Evolutionary conservation across 2,113 vertebrate genomes (phyloP), one percentile per base, ranked within the genome.

Genomic region (Paracanthobrama guichenoti): DNA sequence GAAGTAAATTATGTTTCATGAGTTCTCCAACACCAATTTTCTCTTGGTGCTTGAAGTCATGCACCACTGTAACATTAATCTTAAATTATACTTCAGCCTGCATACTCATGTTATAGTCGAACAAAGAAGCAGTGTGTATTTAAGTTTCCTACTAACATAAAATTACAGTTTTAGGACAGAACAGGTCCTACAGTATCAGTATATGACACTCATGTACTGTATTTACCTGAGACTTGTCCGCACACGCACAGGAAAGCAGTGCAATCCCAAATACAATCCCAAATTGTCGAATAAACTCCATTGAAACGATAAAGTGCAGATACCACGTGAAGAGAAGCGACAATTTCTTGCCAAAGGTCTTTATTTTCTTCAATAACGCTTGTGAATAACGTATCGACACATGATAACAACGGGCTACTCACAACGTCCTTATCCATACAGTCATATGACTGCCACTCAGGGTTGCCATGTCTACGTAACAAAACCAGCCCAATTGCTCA

Each of bases 161-260:
- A 67, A 35, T 16, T 6, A 67, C 44, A 26, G 8, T 31, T 28
- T 26, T 14, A 26, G 14, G 31, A 55, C 31, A 44, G 12, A 1
- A 11, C 66, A 14, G 2, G 12, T 39, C 39, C 39, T 39, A 22
- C 0, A n/a, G 2, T 8, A 39, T 46, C 0, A n/a, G 2, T 24
- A 48, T 26, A 35, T 62, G 77, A 79, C 39, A 10, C 18, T 8
- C 9, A 2, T 48, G 20, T 55, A 22, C 53, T 9, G 53, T 48
- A 55, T 39, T 81, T 81, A 81, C 79, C 64, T 67, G 79, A 53
- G 46, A 6, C 6, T 69, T 4, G 46, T 69, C 12, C 4, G 24
- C 59, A 10, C 11, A 20, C 3, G 48, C 6, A n/a, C 64, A 5
- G 24, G 64, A 35, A n/a, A 67, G 20, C 64, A 39, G 18, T 12